Percentiles rank a stretch among this genome's conserved stretches.
These are phyloP conservation scores for Cybosia mesomella DNA, from an alignment of 2,888 invertebrate genomes.

Conservation along the genomic window DNA sequence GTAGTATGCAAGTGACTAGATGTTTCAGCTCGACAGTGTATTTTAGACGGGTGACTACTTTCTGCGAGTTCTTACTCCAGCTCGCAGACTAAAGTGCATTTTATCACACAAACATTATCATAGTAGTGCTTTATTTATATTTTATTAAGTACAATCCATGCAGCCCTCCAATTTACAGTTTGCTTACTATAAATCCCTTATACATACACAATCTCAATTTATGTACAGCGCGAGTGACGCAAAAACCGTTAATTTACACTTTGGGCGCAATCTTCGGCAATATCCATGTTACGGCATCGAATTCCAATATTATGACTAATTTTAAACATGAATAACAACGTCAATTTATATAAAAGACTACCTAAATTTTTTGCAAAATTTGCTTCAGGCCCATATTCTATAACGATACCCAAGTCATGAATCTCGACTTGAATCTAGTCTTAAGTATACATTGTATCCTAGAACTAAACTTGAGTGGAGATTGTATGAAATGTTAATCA, in stretches of 20 bases:
- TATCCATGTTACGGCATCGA: conserved; percentile 43
- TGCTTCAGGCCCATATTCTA: not conserved
- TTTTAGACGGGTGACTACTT: conserved; percentile 47
- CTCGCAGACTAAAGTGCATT: conserved; percentile 57
- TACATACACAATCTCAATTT: conserved; percentile 62
- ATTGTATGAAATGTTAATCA: too few relatives aligned
- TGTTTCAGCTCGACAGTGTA: conserved; percentile 50
- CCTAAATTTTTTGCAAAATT: conserved; percentile 16
- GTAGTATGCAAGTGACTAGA: conserved; percentile 46
- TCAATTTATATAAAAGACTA: conserved; percentile 14
- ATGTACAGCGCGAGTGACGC: conserved; percentile 60
- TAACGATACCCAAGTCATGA: too few relatives aligned
- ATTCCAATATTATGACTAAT: conserved; percentile 36
- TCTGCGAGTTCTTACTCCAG: conserved; percentile 25
- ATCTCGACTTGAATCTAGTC: too few relatives aligned
- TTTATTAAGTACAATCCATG: conserved; percentile 78
- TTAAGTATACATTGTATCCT: too few relatives aligned
- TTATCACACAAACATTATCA: conserved; percentile 69
- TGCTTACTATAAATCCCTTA: conserved; percentile 54
- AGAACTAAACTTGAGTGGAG: too few relatives aligned
- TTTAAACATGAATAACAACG: conserved; percentile 34
- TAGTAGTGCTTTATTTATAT: conserved; percentile 60
- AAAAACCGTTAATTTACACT: conserved; percentile 49
- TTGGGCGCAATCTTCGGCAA: conserved; percentile 48
- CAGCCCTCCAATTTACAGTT: conserved; percentile 65